Percentiles rank a stretch among this genome's conserved stretches.
These are phyloP conservation scores for Crocuta crocuta DNA, from an alignment of 2,113 vertebrate genomes.

Conservation along the genomic window DNA sequence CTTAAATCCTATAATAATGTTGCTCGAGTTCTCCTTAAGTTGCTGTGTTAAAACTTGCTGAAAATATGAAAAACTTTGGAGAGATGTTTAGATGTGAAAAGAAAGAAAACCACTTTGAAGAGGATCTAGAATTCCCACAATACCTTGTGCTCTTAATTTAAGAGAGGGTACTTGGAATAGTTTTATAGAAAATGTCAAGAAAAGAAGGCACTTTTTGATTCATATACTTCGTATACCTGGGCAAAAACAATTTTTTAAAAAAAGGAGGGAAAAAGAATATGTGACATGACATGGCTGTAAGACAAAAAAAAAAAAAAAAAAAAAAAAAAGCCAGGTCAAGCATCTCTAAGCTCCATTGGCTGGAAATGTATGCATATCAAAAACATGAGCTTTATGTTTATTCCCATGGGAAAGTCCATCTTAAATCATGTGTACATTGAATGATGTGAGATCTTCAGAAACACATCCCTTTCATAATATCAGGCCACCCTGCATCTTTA, in stretches of 20 bases:
- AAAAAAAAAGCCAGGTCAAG: not conserved
- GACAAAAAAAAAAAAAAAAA: not conserved
- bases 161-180: not conserved
- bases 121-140: not conserved
- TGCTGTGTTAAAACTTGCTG: not conserved
- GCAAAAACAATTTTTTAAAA: not conserved
- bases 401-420: not conserved
- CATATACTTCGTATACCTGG: not conserved
- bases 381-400: not conserved
- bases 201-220: not conserved
- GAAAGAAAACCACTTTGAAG: not conserved
- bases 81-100: not conserved
- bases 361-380: not conserved
- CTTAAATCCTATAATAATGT: not conserved
- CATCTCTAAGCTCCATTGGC: not conserved
- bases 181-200: not conserved
- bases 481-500: not conserved
- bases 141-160: not conserved
- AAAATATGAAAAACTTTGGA: not conserved
- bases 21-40: not conserved
- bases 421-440: not conserved
- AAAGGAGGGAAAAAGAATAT: not conserved
- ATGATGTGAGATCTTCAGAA: not conserved
- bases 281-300: not conserved
- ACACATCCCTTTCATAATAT: not conserved